Base-by-base conservation (phyloP, 2,113 vertebrate genomes). In the Neolamprologus sp. region DNA sequence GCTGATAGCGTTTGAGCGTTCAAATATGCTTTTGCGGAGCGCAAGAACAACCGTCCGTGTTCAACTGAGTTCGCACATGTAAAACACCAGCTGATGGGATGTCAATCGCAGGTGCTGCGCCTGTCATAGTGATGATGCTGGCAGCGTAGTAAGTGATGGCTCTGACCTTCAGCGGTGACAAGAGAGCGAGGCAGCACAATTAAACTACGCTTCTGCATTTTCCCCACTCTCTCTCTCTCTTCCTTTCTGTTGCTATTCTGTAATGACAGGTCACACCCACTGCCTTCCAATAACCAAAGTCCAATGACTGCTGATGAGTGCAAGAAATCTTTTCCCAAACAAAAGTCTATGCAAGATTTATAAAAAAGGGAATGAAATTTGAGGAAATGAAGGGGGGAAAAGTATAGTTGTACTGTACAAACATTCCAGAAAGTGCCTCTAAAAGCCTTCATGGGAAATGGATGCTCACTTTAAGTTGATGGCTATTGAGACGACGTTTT, bases 141-240 rank as follows among this genome's bases (percentile, higher is more conserved):
- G 68, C 83, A 87, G 89, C 79, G 55, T 26, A 54, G 21, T 84
- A 89, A 95, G 84, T 81, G 89, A 93, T 88, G 83, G 89, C 42
- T 80, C 85, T 89, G 93, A 94, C 93, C 93, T 94, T 94, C 92
- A 89, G 55, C 37, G 2, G 87, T 73, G 87, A 92, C 92, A 85
- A 83, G 63, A 42, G 47, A 90, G 90, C 83, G 26, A 84, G 57
- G 80, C 58, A 28, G 53, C 81, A 55, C 92, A 88, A 93, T 93
- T 90, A 94, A 81, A 83, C 83, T 21, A 35, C 75, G 35, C 84
- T 75, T 57, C 53, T 40, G 57, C 83, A 10, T 81, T 83, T 45
- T 85, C 8, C 40, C 47, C 5, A 2, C 53, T 85, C 35, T 45
- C 63, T 0, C 26, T 45, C 79, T 35, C 30, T 79, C 78, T 80